phyloP scores from a whole-genome alignment of 2,888 invertebrate species.

The Ochlodes sylvanus region DNA sequence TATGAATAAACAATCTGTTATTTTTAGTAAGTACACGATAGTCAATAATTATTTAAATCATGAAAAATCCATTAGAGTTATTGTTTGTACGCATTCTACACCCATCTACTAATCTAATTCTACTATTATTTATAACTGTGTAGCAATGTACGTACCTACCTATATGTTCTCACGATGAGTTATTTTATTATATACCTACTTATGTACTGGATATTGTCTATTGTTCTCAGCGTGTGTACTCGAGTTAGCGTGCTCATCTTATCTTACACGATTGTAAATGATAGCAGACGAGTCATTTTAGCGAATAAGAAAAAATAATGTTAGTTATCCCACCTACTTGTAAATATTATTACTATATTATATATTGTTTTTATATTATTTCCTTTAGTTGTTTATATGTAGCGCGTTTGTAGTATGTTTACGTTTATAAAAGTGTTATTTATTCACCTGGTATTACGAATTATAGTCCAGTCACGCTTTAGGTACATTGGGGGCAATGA shows the following conservation, averaged over 20 bases:
- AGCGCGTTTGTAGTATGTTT: no score
- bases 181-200: neutral
- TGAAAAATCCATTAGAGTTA: no score
- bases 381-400: neutral
- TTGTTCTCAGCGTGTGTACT: slow-evolving; percentile 18
- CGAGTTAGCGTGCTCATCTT: slow-evolving; percentile 15
- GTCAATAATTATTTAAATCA: no score
- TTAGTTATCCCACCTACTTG: no score
- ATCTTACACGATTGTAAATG: slow-evolving; percentile 16
- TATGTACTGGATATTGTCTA: slow-evolving; percentile 18
- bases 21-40: no score
- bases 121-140: neutral
- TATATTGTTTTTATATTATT: neutral
- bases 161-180: neutral
- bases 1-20: no score
- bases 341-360: no score
- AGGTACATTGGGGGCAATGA: slow-evolving; percentile 69
- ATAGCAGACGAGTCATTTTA: neutral
- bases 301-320: neutral
- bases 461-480: slow-evolving; percentile 53
- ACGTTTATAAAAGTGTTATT: neutral
- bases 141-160: neutral
- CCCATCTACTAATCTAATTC: neutral
- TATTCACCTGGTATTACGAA: neutral
- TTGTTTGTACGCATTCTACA: neutral